Base-by-base conservation (phyloP, 2,113 vertebrate species). In the Passerina amoena region DNA sequence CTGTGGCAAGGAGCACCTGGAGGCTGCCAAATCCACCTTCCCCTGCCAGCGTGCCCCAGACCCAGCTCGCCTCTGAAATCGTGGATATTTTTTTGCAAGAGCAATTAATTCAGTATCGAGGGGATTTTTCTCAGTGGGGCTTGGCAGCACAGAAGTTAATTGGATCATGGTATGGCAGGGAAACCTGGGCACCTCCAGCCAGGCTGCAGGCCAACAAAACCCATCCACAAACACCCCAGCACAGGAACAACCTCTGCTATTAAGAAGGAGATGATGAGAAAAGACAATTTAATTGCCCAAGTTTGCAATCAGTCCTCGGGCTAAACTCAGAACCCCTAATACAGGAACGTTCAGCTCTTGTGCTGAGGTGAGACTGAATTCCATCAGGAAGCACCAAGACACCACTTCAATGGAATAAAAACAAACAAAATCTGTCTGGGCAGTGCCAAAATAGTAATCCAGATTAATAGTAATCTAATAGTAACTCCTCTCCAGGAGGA, bases 61-160 rank as follows among this genome's bases (percentile, higher is more conserved):
- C 3, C 66, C 90, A 33, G 90, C 35, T 40, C 2, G 3, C 17
- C 17, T 19, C 20, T 35, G 93, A 20, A 50, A 37, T 12, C 30
- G 0, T 0, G 60, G 51, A 11, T 22, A 3, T 24, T 44, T 77
- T 77, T n/a, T 37, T n/a, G 9, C 33, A 12, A 25, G 63, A 53
- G 31, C 23, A 35, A 77, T 57, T 44, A n/a, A 80, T 61, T 72
- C n/a, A 0, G 20, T 3, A 37, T 50, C 72, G 3, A 11, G 12
- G 66, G 81, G 50, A 31, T 82, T 85, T 45, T 38, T 44, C 84
- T 87, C 80, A 4, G 42, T 27, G 24, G 68, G 75, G 45, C 27
- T 90, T 12, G 86, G 92, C 82, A 73, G 24, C 37, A 1, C 0
- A 0, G 71, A 19, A 66, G 30, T 54, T 14, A 5, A n/a, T 25